These are phyloP conservation scores for Mythimna pallens DNA, from an alignment of 2,888 invertebrate genomes.

Conservation along the genomic window DNA sequence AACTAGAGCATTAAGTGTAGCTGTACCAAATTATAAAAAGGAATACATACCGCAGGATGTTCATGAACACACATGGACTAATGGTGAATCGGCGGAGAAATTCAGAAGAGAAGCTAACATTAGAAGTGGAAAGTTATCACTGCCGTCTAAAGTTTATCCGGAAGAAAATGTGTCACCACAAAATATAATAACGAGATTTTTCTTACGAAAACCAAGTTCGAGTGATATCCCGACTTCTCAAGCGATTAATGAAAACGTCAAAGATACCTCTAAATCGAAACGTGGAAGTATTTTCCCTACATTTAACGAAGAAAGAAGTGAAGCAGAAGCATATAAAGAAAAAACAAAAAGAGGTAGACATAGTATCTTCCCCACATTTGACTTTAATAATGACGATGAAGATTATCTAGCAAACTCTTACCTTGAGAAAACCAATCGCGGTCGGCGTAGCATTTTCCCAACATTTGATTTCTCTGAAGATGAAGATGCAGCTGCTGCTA, in stretches of 20 bases:
- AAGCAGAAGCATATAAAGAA: constrained; percentile 81
- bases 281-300: constrained; percentile 84
- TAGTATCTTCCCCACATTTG: constrained; percentile 84
- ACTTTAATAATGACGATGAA: constrained; percentile 81
- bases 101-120: constrained; percentile 89
- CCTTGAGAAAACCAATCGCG: constrained; percentile 80
- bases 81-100: constrained; percentile 91
- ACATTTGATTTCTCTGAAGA: constrained; percentile 85
- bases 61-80: constrained; percentile 93
- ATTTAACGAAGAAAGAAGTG: constrained; percentile 76
- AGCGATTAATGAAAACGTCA: constrained; percentile 72
- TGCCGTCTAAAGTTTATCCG: constrained; percentile 75
- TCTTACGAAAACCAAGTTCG: constrained; percentile 80
- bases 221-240: constrained; percentile 80
- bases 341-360: constrained; percentile 82
- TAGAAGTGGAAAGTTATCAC: constrained; percentile 84
- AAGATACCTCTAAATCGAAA: constrained; percentile 74
- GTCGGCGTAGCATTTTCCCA: constrained; percentile 83
- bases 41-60: constrained; percentile 83
- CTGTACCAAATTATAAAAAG: constrained; percentile 86
- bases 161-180: constrained; percentile 72
- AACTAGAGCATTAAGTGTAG: constrained; percentile 92
- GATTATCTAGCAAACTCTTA: constrained; percentile 74
- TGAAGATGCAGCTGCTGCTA: constrained; percentile 78
- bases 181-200: constrained; percentile 79